Conservation (phyloP, 2,888 invertebrate species). For the Stenurella melanura region DNA sequence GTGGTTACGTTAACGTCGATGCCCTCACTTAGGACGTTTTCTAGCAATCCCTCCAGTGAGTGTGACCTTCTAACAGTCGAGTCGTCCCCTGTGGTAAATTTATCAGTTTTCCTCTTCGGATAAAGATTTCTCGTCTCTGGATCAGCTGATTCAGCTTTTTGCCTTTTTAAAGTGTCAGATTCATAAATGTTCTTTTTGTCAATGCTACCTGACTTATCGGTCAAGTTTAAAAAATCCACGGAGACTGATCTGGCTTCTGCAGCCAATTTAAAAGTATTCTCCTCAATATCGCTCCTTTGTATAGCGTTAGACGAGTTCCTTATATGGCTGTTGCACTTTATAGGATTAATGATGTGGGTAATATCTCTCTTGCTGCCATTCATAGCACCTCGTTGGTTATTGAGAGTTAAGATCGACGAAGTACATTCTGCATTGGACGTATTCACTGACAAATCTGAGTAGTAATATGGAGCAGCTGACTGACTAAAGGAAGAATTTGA, state of each 20-base stretch:
- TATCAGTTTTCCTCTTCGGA: conserved; percentile 63
- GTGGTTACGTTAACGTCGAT: conserved; percentile 47
- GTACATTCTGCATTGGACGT: conserved; percentile 63
- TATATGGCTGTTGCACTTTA: conserved; percentile 71
- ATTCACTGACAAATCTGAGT: conserved; percentile 82
- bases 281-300: conserved; percentile 59
- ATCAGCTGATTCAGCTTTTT: conserved; percentile 76
- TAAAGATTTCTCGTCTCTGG: conserved; percentile 74
- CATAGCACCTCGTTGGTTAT: conserved; percentile 83
- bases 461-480: conserved; percentile 88
- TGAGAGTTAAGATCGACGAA: conserved; percentile 73
- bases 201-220: conserved; percentile 80
- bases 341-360: conserved; percentile 84
- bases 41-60: conserved; percentile 78
- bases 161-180: conserved; percentile 78
- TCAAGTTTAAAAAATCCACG: conserved; percentile 80
- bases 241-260: conserved; percentile 79
- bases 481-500: conserved; percentile 50
- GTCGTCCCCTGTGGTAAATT: conserved; percentile 63
- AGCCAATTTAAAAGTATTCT: conserved; percentile 75
- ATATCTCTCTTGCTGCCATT: conserved; percentile 80
- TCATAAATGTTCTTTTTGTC: conserved; percentile 85
- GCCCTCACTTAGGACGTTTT: conserved; percentile 72
- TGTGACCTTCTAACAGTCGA: conserved; percentile 74
- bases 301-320: conserved; percentile 48